Base-by-base conservation (phyloP, 2,797 vertebrate species). In the Ctenosaura bakeri region DNA sequence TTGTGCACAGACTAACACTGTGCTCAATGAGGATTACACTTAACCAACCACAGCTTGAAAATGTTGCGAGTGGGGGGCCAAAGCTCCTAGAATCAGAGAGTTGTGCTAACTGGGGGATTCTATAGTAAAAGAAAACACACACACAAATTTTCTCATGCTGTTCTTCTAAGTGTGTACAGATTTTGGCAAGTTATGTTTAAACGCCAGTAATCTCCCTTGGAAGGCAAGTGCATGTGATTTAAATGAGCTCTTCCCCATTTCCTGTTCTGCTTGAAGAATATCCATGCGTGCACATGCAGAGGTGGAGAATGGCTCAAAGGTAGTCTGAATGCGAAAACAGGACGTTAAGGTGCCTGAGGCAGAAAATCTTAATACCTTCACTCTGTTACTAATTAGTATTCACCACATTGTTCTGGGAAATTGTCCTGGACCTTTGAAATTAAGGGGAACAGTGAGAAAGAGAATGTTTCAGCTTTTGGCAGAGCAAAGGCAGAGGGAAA, bases 301-400 rank as follows among this genome's bases (percentile, higher is more conserved):
- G 42, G 18, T 6, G 9, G 6, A 66, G 73, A 66, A 18, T 26
- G 22, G n/a, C 62, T 78, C 73, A 42, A 29, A 38, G 12, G 54
- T 59, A 14, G 18, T 46, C 42, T 73, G 66, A 38, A 20, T 64
- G 22, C 62, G 10, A 66, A 52, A 84, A 12, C 7, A 16, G 42
- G 35, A 83, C 6, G 8, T 66, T 26, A 4, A 77, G 59, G 32
- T 12, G 26, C 56, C 6, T 52, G 71, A 66, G 24, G 32, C 24
- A 54, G 82, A 85, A 89, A 85, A 89, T 64, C 38, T 29, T n/a
- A 59, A n/a, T 64, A 56, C 10, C 29, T 64, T 52, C 66, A 13
- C 18, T 80, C 50, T 3, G 2, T 88, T 54, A 50, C 7, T 14
- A 73, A 32, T 54, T 59, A 59, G 14, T 50, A 71, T 38, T n/a